Evolutionary conservation across 2,797 vertebrate genomes (phyloP).

Genomic region (Falco berigora): DNA sequence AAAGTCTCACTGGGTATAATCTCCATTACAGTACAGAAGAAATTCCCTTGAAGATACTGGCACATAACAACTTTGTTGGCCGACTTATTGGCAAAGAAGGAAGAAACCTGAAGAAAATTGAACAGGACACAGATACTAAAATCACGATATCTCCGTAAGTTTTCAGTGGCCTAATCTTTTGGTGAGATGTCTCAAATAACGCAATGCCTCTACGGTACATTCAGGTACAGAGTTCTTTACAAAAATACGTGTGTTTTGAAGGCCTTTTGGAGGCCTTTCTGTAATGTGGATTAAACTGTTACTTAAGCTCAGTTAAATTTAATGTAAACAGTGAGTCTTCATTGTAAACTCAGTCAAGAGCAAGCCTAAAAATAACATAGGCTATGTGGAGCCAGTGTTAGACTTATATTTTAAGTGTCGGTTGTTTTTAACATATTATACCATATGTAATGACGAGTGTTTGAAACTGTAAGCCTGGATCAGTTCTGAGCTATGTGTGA

Average conservation of each 20-base stretch:
- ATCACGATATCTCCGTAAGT: constrained; percentile 99
- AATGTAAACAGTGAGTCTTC: background rate
- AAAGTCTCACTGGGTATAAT: constrained; percentile 16
- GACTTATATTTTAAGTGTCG: background rate
- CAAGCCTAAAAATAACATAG: background rate
- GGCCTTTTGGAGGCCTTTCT: background rate
- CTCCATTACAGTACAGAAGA: constrained; percentile 87
- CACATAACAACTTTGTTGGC: constrained; percentile 98
- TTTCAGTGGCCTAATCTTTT: background rate
- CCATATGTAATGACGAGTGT: background rate
- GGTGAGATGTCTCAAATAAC: background rate
- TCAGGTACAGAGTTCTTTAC: background rate
- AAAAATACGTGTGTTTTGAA: background rate
- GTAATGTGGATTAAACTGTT: background rate
- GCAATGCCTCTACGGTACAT: background rate
- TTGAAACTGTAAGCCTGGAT: background rate
- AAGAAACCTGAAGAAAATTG: constrained; percentile 97
- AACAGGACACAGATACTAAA: constrained; percentile 96
- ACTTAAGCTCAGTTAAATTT: background rate
- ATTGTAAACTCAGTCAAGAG: background rate
- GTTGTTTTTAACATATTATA: background rate
- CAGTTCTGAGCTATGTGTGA: background rate
- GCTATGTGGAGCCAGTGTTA: background rate
- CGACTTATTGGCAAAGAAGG: constrained; percentile 98
- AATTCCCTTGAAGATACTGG: constrained; percentile 96